Base-by-base conservation (phyloP, 2,797 vertebrate species). In the Lateolabrax maculatus region DNA sequence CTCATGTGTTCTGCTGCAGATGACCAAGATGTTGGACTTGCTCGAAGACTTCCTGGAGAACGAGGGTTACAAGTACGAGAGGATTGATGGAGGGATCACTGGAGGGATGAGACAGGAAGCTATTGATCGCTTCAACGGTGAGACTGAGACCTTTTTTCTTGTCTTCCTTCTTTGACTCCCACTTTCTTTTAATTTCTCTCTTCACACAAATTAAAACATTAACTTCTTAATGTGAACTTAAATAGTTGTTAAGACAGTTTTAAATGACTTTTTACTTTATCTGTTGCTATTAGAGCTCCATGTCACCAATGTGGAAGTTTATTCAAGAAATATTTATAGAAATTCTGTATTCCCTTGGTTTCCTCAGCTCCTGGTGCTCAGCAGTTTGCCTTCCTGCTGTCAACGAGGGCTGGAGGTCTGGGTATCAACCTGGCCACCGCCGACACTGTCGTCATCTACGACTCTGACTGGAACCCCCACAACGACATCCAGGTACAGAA, bases 401-500 rank as follows among this genome's bases (percentile, higher is more conserved):
- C 98, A 9, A 99, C 98, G 37, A 96, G 98, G 89, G 98, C 98
- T 61, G 98, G 98, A 37, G 98, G 98, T 83, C 94, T 99, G 85
- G 98, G 98, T 2, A 99, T 99, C 92, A 99, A 99, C 90, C 91
- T 99, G 93, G 98, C 98, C 79, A 99, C 98, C 7, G 98, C 98
- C 58, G 98, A 99, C 94, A 99, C 98, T 0, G 98, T 99, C 84
- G 93, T 99, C 84, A 99, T 99, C 85, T 99, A 99, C 27, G 98
- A 99, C 90, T 99, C 98, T 0, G 98, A 99, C 93, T 99, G 98
- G 98, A 99, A 99, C 85, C 98, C 98, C 19, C 98, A 99, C 93
- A 99, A 99, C 52, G 98, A 99, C 90, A 99, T 99, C 84, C 98
- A 99, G 97, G 98, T 97, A 85, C 65, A 3, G 37, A 41, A 7